Evolutionary conservation across 30 jellyfish, hydroid and myxozoan genomes (phyloP), one percentile per base, ranked within the genome.

Genomic region (Pseudorhiza aurosa): DNA sequence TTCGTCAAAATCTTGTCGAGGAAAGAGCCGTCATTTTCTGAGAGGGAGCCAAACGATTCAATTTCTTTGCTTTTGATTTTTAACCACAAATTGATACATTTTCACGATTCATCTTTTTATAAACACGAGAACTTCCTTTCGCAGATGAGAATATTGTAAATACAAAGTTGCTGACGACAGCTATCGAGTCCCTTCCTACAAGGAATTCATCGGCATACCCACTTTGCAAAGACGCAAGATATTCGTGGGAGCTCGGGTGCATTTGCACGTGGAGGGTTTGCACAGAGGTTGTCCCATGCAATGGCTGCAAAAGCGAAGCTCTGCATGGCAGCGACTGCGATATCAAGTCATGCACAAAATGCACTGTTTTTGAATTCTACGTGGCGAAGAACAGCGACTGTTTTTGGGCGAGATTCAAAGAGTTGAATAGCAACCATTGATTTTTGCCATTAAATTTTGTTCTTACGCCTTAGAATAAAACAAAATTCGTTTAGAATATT

Each of bases 161-260:
- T 53, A 53, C 67, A 53, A 53, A 53, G 67, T 19, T 53, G 36
- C 67, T 53, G 67, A 53, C 67, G 67, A 2, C 67, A 10, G 67
- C 67, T 53, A 53, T 53, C 67, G 67, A 62, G 18, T 37, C 69
- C 25, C 84, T 62, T 26, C 78, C 91, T 21, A 49, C 72, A 10
- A 80, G 69, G 33, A 80, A 65, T 2, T 67, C 36, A 37, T 56
- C 81, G 0, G 63, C 91, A 8, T 80, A 80, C 22, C 91, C 91
- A 0, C 45, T 39, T 11, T 80, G 91, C 29, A 77, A 80, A 80
- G 91, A 80, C 19, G 91, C 91, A 19, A 80, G 60, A 11, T 60
- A 70, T 9, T n/a, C 37, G 70, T 80, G 91, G 91, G 91, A 80
- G 36, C 59, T 80, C 28, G 91, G 91, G 1, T 80, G 91, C 84